Percentiles rank a stretch among this genome's conserved stretches.
Evolutionary conservation across 2,888 invertebrate genomes (phyloP).

Genomic region (Drosophila flavopinicola): DNA sequence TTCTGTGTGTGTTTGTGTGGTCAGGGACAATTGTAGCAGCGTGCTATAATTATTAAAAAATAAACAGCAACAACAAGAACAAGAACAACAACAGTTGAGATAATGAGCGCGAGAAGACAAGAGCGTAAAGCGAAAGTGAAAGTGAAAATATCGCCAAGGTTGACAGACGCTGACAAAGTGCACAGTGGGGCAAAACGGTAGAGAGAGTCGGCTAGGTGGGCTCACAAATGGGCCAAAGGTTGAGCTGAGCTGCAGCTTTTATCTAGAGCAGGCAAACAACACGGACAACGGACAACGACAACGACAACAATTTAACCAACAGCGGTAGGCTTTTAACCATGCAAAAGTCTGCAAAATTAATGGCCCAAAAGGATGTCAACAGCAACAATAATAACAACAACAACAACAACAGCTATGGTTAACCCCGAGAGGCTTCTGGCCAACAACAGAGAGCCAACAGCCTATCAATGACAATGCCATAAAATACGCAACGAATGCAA

Average conservation of each 20-base stretch:
- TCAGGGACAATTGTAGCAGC: conserved; percentile 75
- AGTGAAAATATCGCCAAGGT: conserved; percentile 64
- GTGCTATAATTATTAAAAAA: conserved; percentile 73
- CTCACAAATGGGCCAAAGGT: conserved; percentile 6
- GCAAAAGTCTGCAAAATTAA: conserved; percentile 72
- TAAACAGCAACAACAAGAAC: conserved; percentile 42
- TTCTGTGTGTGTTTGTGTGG: conserved; percentile 39
- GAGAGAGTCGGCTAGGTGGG: too few species aligned
- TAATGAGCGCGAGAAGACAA: conserved; percentile 65
- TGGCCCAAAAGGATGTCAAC: conserved; percentile 72
- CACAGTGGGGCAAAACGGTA: conserved; percentile 7
- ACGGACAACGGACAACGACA: conserved; percentile 11
- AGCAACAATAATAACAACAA: conserved; percentile 34
- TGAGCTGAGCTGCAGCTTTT: conserved; percentile 23
- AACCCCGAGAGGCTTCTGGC: conserved; percentile 14
- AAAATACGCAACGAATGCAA: conserved; percentile 34
- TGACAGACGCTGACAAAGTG: conserved; percentile 58
- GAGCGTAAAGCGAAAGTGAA: conserved; percentile 47
- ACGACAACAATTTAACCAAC: conserved; percentile 43
- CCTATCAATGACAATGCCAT: conserved; percentile 49
- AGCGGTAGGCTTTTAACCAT: conserved; percentile 43
- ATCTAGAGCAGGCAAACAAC: conserved; percentile 41
- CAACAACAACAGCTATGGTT: conserved; percentile 38
- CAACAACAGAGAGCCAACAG: too few species aligned
- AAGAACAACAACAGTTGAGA: conserved; percentile 65